Base-by-base conservation (phyloP, 2,888 invertebrate genomes). In the Brachypalpus laphriformis region DNA sequence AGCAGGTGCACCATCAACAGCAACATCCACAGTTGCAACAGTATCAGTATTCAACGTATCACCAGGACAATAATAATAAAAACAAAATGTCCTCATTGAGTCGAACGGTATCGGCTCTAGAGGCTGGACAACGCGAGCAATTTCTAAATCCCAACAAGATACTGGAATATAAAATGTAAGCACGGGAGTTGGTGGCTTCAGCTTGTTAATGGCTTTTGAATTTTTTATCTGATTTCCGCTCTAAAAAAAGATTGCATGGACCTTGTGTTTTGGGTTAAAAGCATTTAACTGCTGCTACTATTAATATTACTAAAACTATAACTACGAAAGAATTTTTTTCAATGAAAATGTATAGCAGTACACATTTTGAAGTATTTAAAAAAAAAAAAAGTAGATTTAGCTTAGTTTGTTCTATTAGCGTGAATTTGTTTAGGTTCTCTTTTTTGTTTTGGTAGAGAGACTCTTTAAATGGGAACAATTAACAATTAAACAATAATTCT, bases 121-220 rank as follows among this genome's bases (percentile, higher is more conserved):
- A 92, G 87, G 90, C 91, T 34, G 89, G 90, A 71, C 92, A 92
- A 89, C 90, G 91, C 82, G 92, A 92, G 86, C 92, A 92, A 89
- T 92, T 92, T 89, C 89, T 92, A 72, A 92, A 92, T 89, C 91
- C 92, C 86, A 91, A 91, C 87, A 91, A 91, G 89, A 92, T 92
- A 86, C 90, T 92, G 87, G 92, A 92, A 88, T 91, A 92, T 87
- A 92, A 92, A 88, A 92, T 92, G 91, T 92, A 91, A 91, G 91
- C 88, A 90, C 16, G 37, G 45, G 31, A 45, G 31, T 7, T 2
- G n/a, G 18, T 3, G 40, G 5, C 40, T 22, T 3, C 3, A 11
- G 70, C 28, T 28, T 51, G 3, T 1, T 9, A 63, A 47, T 1
- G 20, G 40, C 22, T 51, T 14, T 63, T 51, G 28, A 16, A 18